These are phyloP conservation scores for Chrosomus eos DNA, from an alignment of 2,797 vertebrate genomes.

Conservation along the genomic window DNA sequence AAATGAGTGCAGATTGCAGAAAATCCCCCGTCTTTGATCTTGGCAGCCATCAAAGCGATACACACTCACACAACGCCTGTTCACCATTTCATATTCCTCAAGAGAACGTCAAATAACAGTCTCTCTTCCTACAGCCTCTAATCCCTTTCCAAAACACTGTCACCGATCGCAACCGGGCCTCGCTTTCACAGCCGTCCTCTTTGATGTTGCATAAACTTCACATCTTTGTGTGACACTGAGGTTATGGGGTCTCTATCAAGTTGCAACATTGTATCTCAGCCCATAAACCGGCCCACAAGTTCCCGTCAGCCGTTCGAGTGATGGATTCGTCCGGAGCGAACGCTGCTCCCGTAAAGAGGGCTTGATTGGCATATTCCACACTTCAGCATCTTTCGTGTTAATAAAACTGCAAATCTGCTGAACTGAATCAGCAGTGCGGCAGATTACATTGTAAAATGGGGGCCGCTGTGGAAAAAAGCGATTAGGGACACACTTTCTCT, in stretches of 20 bases:
- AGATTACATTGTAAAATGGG: constrained; percentile 56
- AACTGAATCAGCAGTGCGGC: constrained; percentile 52
- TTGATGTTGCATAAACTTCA: constrained; percentile 54
- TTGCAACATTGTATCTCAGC: constrained; percentile 29
- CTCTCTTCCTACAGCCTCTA: constrained; percentile 61
- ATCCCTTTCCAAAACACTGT: constrained; percentile 60
- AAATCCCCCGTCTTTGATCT: constrained; percentile 79
- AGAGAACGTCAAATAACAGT: constrained; percentile 68
- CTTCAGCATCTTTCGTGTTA: constrained; percentile 50
- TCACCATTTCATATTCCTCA: constrained; percentile 66
- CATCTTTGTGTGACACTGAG: constrained; percentile 41
- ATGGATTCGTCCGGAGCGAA: constrained; percentile 38
- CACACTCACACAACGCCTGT: constrained; percentile 60
- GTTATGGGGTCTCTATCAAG: constrained; percentile 53
- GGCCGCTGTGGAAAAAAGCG: constrained; percentile 23
- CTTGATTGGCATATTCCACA: constrained; percentile 54
- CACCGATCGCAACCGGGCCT: constrained; percentile 30
- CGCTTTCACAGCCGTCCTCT: constrained; percentile 49
- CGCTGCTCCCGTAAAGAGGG: constrained; percentile 29
- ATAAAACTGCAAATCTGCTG: constrained; percentile 57
- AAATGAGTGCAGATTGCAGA: constrained; percentile 74
- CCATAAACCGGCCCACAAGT: constrained; percentile 39
- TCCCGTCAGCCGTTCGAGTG: constrained; percentile 36
- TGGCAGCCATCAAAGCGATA: constrained; percentile 74
- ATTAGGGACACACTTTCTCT: constrained; percentile 49